phyloP scores from a whole-genome alignment of 2,888 invertebrate species.

The Diaprepes abbreviatus region DNA sequence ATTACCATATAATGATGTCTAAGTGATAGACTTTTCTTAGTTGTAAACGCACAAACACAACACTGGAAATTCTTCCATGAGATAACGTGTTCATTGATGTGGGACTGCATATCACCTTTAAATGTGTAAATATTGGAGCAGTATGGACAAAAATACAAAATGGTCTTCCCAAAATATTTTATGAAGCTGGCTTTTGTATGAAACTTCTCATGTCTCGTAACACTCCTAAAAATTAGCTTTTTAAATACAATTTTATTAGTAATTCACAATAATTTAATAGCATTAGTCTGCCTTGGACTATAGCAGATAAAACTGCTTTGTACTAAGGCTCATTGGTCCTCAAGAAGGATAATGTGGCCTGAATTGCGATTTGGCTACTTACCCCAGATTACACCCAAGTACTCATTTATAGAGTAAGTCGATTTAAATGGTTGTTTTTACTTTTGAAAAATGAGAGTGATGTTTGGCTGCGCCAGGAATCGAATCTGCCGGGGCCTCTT shows the following conservation, averaged over 20 bases:
- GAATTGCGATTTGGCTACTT: too few relatives aligned
- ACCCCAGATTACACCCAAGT: too few relatives aligned
- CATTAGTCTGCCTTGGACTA: too few relatives aligned
- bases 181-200: neutral
- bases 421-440: too few relatives aligned
- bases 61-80: conserved; percentile 25
- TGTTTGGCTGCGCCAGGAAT: too few relatives aligned
- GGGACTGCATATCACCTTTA: conserved; percentile 1
- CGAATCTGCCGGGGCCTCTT: too few relatives aligned
- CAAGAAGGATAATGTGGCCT: too few relatives aligned
- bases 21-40: neutral
- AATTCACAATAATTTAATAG: too few relatives aligned
- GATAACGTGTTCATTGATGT: conserved; percentile 26
- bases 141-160: neutral
- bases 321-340: too few relatives aligned
- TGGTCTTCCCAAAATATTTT: neutral
- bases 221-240: neutral
- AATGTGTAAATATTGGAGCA: neutral
- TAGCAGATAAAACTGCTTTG: too few relatives aligned
- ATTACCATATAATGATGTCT: conserved; percentile 20
- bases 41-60: conserved; percentile 2
- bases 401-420: too few relatives aligned
- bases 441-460: too few relatives aligned
- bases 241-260: neutral
- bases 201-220: neutral